Evolutionary conservation across 2,888 invertebrate species (phyloP).

Genomic region (Axea sp.): DNA sequence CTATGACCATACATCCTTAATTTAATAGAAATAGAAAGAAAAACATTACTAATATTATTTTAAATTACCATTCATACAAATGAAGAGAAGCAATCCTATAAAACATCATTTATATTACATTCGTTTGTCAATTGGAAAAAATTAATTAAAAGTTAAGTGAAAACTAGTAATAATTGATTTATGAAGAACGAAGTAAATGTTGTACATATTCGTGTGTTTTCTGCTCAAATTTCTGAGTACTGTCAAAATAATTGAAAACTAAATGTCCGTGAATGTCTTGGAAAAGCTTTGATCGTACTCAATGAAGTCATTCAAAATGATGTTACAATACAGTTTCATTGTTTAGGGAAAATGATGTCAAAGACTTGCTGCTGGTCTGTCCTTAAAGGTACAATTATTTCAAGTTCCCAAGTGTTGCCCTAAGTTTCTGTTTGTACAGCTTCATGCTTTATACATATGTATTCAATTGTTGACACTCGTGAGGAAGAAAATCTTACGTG

Average conservation of each 20-base stretch:
- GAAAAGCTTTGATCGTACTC: conserved; percentile 51
- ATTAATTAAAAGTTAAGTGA: neutral
- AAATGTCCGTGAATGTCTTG: conserved; percentile 45
- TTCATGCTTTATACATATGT: conserved; percentile 45
- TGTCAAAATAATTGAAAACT: conserved; percentile 44
- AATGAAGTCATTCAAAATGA: conserved; percentile 29
- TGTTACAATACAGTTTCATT: conserved; percentile 38
- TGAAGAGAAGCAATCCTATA: conserved; percentile 32
- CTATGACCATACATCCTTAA: no score
- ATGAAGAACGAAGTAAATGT: conserved; percentile 23
- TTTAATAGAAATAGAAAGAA: no score
- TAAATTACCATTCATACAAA: no score
- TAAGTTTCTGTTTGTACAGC: conserved; percentile 45
- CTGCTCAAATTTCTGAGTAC: conserved; percentile 47
- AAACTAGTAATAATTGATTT: conserved; percentile 4
- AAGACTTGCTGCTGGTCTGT: conserved; percentile 52
- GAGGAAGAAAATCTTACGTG: conserved; percentile 24
- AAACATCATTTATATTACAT: conserved; percentile 29
- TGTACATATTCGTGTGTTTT: conserved; percentile 50
- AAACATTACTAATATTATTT: no score
- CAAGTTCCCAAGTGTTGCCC: conserved; percentile 24
- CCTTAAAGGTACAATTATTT: conserved; percentile 46
- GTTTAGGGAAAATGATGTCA: conserved; percentile 40
- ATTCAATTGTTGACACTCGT: conserved; percentile 45
- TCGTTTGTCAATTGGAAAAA: neutral